Base-by-base conservation (phyloP, 2,888 invertebrate genomes). In the Caenorhabditis drosophilae region DNA sequence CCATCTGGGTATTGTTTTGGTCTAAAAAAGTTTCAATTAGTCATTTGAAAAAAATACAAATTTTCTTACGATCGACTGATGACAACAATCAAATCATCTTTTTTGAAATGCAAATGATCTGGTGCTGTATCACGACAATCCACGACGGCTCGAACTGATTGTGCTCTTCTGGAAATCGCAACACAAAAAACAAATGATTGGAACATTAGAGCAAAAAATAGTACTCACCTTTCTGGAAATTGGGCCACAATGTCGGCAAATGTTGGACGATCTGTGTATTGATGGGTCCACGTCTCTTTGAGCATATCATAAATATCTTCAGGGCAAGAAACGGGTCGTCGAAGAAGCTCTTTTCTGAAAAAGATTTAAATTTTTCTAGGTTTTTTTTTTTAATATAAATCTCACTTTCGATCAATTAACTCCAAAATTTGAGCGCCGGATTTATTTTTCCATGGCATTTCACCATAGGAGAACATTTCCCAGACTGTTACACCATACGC, bases 401-500 rank as follows among this genome's bases (percentile, higher is more conserved):
- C 35, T 22, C 59, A 54, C 51, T 78, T 95, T 62, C 91, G 90
- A 85, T 97, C 96, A 59, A 97, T 94, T 4, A 94, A 92, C 85
- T 93, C 93, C 4, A 97, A 85, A 73, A 97, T 97, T 84, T 95
- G 93, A 73, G 92, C 90, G 0, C 93, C 93, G 0, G 92, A 93
- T 50, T 93, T 88, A 0, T 93, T 94, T 0, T 92, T 92, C 97
- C 97, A 98, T 0, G 98, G 98, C 85, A 96, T 95, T 84, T 93
- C 93, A 1, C 97, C 97, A 83, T 96, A 97, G 0, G 93, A 93
- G 85, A 97, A 98, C 92, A 97, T 93, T 85, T 98, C 98, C 97
- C 97, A 98, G 0, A 98, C 87, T n/a, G 95, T 93, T 0, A 96
- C 93, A 2, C 92, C 97, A 84, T 90, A 98, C 0, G 97, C 93